Evolutionary conservation across 2,888 invertebrate species (phyloP).

Genomic region (Himalopsyche tibetana): DNA sequence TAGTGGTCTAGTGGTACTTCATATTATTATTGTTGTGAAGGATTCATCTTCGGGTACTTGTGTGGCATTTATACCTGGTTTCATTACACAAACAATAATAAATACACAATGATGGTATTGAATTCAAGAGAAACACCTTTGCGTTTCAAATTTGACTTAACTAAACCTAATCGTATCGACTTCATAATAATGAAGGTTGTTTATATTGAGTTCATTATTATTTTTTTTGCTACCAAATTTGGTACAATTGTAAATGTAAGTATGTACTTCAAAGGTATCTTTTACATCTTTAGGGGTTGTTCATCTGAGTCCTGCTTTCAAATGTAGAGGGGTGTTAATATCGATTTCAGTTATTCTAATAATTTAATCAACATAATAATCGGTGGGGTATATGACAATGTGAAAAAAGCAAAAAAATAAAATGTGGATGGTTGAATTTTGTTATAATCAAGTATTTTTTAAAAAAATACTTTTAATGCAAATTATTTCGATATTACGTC

Average conservation of each 20-base stretch:
- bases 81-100: constrained; percentile 36
- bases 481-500: no score
- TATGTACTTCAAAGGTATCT: no score
- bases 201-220: constrained; percentile 34
- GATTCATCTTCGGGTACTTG: not conserved
- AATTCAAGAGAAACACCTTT: constrained; percentile 29
- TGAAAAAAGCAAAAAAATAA: no score
- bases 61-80: constrained; percentile 39
- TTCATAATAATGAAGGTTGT: not conserved
- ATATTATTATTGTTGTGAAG: constrained; percentile 2
- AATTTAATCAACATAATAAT: no score
- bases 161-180: constrained; percentile 8
- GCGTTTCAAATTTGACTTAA: not conserved
- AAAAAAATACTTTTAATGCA: no score
- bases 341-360: no score
- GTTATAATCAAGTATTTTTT: no score
- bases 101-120: not conserved
- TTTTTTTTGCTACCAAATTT: constrained; percentile 1
- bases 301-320: no score
- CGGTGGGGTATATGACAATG: no score
- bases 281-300: no score
- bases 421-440: no score
- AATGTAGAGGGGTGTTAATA: no score
- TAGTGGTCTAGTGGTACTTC: constrained; percentile 28
- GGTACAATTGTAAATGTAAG: not conserved